Evolutionary conservation across 2,797 vertebrate species (phyloP).

Genomic region (Lepidocolaptes lacrymiger): DNA sequence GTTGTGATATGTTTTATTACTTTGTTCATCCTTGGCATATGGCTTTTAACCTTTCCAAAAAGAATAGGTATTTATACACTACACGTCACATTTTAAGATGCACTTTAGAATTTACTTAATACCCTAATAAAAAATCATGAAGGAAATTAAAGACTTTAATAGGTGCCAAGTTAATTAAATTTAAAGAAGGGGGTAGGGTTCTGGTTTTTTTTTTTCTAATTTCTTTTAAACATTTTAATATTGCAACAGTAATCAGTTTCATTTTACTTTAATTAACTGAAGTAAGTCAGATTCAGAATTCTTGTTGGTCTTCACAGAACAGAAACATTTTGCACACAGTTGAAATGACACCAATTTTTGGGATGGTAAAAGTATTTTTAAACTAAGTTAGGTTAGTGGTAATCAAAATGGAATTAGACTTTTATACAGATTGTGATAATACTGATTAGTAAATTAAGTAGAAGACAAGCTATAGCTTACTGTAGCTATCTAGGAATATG

Average conservation of each 20-base stretch:
- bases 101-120: background rate
- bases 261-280: background rate
- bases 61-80: background rate
- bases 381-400: background rate
- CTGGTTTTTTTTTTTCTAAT: background rate
- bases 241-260: background rate
- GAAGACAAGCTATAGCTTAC: background rate
- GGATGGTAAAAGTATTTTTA: background rate
- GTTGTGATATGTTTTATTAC: background rate
- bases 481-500: background rate
- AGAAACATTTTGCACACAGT: background rate
- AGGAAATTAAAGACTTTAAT: background rate
- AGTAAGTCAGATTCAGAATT: background rate
- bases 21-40: background rate
- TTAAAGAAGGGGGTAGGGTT: background rate
- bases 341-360: background rate
- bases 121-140: background rate
- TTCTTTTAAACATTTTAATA: background rate
- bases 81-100: background rate
- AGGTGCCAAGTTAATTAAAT: background rate
- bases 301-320: background rate
- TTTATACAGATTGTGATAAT: background rate
- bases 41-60: background rate
- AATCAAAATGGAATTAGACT: background rate
- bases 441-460: background rate